Conservation (phyloP, 92 coral and sea anemone genomes). For the Pocillopora grandis region DNA sequence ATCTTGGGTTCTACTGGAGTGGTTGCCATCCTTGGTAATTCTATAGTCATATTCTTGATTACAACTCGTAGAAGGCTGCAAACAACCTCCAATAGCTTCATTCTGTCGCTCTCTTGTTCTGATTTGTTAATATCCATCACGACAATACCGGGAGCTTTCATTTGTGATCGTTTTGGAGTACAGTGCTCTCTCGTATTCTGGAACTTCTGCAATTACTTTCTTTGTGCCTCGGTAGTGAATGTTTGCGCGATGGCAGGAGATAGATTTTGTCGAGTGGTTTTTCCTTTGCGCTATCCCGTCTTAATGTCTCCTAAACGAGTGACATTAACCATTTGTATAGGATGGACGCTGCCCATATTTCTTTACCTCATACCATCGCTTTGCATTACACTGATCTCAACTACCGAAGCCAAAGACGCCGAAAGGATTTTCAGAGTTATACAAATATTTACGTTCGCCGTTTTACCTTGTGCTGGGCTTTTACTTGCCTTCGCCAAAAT, state of each 20-base stretch:
- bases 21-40: conserved; percentile 33
- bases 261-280: conserved; percentile 43
- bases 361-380: conserved; percentile 35
- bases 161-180: conserved; percentile 17
- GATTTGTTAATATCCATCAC: conserved; percentile 31
- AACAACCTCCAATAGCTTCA: conserved; percentile 43
- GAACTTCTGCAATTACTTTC: conserved; percentile 31
- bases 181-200: conserved; percentile 21
- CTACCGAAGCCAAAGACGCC: background rate
- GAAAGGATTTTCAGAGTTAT: conserved; percentile 22
- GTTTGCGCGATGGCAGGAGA: conserved; percentile 47
- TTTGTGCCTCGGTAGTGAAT: conserved; percentile 47
- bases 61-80: conserved; percentile 35
- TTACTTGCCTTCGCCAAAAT: conserved; percentile 37
- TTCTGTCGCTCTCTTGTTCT: conserved; percentile 43
- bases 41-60: conserved; percentile 41
- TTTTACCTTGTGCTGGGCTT: conserved; percentile 44
- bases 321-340: conserved; percentile 14
- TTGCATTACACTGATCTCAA: conserved; percentile 13
- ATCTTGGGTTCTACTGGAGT: conserved; percentile 5
- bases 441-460: conserved; percentile 51
- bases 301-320: conserved; percentile 41
- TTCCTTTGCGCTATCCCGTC: conserved; percentile 45
- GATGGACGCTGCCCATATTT: conserved; percentile 47
- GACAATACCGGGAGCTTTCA: conserved; percentile 37